phyloP scores from a whole-genome alignment of 2,888 invertebrate genomes.

The Netelia melanura region DNA sequence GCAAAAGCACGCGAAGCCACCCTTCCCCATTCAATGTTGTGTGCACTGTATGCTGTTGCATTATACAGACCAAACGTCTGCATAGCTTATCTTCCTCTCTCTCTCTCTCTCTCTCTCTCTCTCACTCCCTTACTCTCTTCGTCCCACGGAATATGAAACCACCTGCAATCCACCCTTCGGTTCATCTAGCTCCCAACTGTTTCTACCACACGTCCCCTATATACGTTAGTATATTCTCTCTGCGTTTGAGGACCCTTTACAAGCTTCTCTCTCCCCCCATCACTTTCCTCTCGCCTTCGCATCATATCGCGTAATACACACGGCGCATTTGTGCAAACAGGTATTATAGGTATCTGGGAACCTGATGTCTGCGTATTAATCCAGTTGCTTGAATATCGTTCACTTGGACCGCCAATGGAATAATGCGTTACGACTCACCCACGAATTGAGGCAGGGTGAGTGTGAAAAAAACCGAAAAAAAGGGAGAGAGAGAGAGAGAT shows the following conservation, averaged over 20 bases:
- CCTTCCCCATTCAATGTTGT: constrained; percentile 29
- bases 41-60: constrained; percentile 39
- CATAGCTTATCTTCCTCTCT: constrained; percentile 41
- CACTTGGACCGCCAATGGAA: neutral
- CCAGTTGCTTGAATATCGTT: neutral
- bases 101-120: constrained; percentile 2
- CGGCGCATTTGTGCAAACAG: neutral
- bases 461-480: no score
- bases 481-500: no score
- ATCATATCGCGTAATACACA: constrained; percentile 15
- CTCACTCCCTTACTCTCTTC: neutral
- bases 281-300: neutral
- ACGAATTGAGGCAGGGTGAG: no score
- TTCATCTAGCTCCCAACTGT: constrained; percentile 41
- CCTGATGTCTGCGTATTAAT: neutral
- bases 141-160: constrained; percentile 74
- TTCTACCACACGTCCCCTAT: constrained; percentile 31
- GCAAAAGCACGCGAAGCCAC: constrained; percentile 60
- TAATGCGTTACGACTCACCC: neutral
- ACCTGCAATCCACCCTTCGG: constrained; percentile 68
- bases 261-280: neutral
- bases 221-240: constrained; percentile 32
- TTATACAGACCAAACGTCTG: constrained; percentile 58
- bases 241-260: constrained; percentile 35
- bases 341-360: neutral